Percentiles rank a stretch among this genome's conserved stretches.
These are phyloP conservation scores for Hylyphantes graminicola DNA, from an alignment of 1,140 invertebrate genomes.

Conservation along the genomic window DNA sequence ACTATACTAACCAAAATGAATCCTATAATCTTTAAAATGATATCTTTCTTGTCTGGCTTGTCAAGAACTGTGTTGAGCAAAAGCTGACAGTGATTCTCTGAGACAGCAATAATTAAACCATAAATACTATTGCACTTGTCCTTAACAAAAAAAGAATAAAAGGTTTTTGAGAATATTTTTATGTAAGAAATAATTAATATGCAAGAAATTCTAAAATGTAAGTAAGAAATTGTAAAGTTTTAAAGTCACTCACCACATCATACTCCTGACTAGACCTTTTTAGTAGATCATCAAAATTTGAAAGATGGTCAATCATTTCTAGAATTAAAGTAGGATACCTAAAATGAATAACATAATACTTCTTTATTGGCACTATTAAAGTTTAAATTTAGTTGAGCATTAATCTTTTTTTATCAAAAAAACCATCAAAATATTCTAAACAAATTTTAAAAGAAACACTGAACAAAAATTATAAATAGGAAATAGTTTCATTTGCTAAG, in stretches of 20 bases:
- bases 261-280: conserved; percentile 64
- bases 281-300: conserved; percentile 67
- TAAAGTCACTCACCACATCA: conserved; percentile 64
- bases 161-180: conserved; percentile 4
- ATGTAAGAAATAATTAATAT: neutral
- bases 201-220: neutral
- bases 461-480: too few species aligned
- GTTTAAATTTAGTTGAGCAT: too few species aligned
- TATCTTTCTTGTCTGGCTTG: conserved; percentile 67
- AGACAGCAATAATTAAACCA: conserved; percentile 74
- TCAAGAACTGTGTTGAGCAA: conserved; percentile 71
- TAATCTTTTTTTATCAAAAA: too few species aligned
- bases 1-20: conserved; percentile 72
- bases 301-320: conserved; percentile 70
- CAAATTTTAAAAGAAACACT: too few species aligned
- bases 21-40: conserved; percentile 71
- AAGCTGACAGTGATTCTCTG: conserved; percentile 76
- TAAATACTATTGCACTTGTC: conserved; percentile 71
- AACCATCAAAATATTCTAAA: too few species aligned
- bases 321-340: conserved; percentile 70
- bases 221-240: neutral
- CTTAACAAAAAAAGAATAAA: conserved; percentile 62
- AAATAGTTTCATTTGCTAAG: too few species aligned
- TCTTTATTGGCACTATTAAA: too few species aligned
- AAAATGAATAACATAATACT: conserved; percentile 7